A percentile compares a stretch with the other conserved stretches of the same genome.
Evolutionary conservation across 1,140 invertebrate genomes (phyloP).

Genomic region (Vanessa tameamea): DNA sequence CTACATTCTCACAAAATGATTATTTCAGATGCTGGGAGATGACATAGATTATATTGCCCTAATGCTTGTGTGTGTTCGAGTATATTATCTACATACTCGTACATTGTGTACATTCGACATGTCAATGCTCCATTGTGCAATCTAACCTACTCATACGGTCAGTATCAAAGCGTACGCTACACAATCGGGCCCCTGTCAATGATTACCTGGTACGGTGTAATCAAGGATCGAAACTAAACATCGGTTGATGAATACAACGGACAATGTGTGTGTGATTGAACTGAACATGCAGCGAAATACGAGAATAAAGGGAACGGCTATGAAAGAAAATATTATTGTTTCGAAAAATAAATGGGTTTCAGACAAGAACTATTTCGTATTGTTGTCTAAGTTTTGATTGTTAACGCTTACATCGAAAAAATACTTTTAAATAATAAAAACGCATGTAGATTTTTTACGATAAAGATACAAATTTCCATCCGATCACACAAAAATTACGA

Average conservation of each 20-base stretch:
- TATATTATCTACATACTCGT: neutral
- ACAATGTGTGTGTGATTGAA: neutral
- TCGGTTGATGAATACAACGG: neutral
- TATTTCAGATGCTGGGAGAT: too few relatives aligned
- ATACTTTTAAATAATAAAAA: too few relatives aligned
- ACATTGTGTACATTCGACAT: neutral
- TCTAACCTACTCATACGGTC: conserved; percentile 1
- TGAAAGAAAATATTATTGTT: neutral
- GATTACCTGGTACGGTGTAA: conserved; percentile 4
- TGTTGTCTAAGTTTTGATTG: too few relatives aligned
- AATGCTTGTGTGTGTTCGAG: neutral
- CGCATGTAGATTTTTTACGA: too few relatives aligned
- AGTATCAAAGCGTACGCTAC: conserved; percentile 10
- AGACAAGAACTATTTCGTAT: too few relatives aligned
- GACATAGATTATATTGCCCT: too few relatives aligned
- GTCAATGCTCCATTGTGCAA: neutral
- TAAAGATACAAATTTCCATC: too few relatives aligned
- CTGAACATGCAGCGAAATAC: neutral
- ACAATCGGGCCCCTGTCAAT: neutral
- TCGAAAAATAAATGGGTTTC: neutral
- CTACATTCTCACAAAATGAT: too few relatives aligned
- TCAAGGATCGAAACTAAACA: conserved; percentile 10
- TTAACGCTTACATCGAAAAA: too few relatives aligned
- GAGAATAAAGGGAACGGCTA: neutral
- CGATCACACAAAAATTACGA: too few relatives aligned